Evolutionary conservation across 2,797 vertebrate genomes (phyloP).

Genomic region (Pangasius krempfi): DNA sequence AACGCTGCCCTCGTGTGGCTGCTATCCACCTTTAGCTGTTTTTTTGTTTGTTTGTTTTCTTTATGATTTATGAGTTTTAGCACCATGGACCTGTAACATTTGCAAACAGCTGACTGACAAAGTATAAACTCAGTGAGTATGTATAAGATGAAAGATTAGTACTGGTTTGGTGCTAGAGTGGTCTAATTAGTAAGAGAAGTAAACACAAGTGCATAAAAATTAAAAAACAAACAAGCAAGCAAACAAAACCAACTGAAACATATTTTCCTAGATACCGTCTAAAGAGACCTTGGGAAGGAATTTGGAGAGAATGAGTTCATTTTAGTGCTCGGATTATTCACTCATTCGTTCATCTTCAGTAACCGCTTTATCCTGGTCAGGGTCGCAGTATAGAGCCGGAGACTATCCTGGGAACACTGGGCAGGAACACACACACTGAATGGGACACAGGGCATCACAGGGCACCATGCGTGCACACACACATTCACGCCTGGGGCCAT

Average conservation of each 20-base stretch:
- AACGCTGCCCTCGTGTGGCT: slow-evolving; percentile 74
- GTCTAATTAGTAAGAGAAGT: background rate
- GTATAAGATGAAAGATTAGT: background rate
- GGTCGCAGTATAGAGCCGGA: background rate
- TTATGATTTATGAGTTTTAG: background rate
- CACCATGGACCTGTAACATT: background rate
- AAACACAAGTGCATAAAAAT: background rate
- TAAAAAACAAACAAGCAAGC: too few species aligned
- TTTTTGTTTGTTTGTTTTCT: background rate
- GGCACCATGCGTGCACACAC: background rate
- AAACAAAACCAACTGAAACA: background rate
- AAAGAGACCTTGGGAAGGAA: background rate
- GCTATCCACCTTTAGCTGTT: background rate
- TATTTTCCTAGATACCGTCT: background rate
- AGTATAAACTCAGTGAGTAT: background rate
- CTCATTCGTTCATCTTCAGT: background rate
- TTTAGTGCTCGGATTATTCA: background rate
- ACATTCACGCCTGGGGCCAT: background rate
- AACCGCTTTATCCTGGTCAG: background rate
- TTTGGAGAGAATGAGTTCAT: background rate
- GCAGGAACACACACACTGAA: background rate
- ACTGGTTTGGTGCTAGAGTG: background rate
- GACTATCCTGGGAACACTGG: background rate
- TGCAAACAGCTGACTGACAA: background rate
- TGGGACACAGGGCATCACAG: background rate